phyloP scores from a whole-genome alignment of 2,888 invertebrate species.

The Noctua comes region DNA sequence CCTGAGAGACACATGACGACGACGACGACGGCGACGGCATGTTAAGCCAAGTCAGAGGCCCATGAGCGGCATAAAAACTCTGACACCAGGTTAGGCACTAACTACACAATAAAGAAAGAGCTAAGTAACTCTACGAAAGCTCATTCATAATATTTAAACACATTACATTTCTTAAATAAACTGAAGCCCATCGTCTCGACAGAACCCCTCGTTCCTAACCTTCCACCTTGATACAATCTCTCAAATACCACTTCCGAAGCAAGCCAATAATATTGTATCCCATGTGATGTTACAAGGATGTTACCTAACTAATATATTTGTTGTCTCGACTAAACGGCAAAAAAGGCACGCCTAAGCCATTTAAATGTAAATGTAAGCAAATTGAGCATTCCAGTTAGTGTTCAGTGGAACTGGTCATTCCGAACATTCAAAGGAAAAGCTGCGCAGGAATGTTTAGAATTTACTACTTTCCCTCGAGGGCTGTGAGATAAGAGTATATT shows the following conservation, averaged over 20 bases:
- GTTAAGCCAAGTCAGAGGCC: too few relatives aligned
- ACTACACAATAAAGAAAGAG: too few relatives aligned
- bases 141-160: too few relatives aligned
- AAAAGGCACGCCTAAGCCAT: conserved; percentile 26
- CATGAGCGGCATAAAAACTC: too few relatives aligned
- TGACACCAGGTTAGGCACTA: too few relatives aligned
- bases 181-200: too few relatives aligned
- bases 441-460: conserved; percentile 31
- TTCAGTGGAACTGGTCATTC: conserved; percentile 39
- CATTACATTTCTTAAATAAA: not conserved
- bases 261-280: not conserved
- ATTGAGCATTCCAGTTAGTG: conserved; percentile 24
- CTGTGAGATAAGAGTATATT: conserved; percentile 20
- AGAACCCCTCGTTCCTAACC: not conserved
- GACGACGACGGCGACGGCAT: too few relatives aligned
- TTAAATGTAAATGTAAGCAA: conserved; percentile 49
- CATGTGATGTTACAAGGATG: not conserved
- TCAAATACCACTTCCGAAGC: not conserved
- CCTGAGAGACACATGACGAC: too few relatives aligned
- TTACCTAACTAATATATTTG: conserved; percentile 4
- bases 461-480: conserved; percentile 39
- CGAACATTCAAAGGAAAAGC: conserved; percentile 41
- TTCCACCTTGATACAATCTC: not conserved
- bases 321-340: conserved; percentile 1
- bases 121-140: not conserved